Percentiles rank a stretch among this genome's conserved stretches.
Conservation (phyloP, 2,113 vertebrate species). For the Dromaius novaehollandiae region DNA sequence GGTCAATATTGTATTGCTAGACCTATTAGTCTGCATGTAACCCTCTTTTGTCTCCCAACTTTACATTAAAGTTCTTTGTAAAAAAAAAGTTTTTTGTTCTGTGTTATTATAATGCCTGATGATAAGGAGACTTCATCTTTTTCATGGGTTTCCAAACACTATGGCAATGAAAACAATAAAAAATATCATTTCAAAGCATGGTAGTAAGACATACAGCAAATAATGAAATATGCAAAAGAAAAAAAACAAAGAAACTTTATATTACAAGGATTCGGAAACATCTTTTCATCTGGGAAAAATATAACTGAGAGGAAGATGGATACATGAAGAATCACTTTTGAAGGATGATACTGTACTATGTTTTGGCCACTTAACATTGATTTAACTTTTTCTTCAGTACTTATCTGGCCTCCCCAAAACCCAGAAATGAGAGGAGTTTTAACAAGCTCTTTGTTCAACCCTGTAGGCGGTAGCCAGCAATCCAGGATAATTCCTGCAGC, state of each 20-base stretch:
- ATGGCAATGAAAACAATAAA: background rate
- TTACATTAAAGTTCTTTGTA: background rate
- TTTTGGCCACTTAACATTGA: background rate
- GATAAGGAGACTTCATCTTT: background rate
- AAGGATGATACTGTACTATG: background rate
- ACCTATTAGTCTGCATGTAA: background rate
- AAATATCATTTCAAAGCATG: background rate
- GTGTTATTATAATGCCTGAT: background rate
- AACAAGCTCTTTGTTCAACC: background rate
- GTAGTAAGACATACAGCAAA: background rate
- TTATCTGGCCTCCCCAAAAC: background rate
- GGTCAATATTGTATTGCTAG: background rate
- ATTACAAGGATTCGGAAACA: background rate
- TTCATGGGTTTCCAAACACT: background rate
- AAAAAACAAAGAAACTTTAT: background rate
- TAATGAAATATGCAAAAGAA: background rate
- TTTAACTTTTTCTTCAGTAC: background rate
- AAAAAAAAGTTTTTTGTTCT: too few species aligned
- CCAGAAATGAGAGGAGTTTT: background rate
- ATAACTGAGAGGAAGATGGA: background rate
- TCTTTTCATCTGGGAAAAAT: background rate
- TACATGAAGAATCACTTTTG: background rate
- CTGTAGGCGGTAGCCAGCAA: background rate
- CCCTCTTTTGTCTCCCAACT: background rate
- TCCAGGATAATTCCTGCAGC: conserved; percentile 13